Conservation (phyloP, 2,888 invertebrate genomes). For the Alviniconcha strummeri region DNA sequence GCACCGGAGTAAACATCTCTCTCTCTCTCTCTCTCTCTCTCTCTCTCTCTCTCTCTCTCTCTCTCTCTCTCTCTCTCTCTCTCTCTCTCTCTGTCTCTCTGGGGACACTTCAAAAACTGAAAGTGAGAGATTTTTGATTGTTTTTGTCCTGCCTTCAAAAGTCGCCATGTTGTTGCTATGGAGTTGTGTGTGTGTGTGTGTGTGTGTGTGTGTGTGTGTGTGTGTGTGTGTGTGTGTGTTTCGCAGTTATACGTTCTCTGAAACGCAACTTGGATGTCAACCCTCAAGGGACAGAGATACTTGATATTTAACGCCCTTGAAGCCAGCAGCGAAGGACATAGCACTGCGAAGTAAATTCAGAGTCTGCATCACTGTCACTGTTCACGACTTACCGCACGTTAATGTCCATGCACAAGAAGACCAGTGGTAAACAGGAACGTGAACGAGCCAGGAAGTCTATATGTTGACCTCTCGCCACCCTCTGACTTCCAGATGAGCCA, state of each 20-base stretch:
- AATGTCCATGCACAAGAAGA: too few relatives aligned
- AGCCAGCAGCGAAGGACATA: not conserved
- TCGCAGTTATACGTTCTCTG: too few relatives aligned
- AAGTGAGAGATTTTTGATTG: not conserved
- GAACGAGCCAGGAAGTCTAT: too few relatives aligned
- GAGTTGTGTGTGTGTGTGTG: not conserved
- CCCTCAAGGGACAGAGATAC: not conserved
- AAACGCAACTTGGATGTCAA: too few relatives aligned
- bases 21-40: not conserved
- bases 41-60: too few relatives aligned
- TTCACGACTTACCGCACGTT: too few relatives aligned
- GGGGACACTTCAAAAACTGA: not conserved
- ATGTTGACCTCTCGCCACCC: too few relatives aligned
- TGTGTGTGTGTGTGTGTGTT: constrained; percentile 6
- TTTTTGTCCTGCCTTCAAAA: not conserved
- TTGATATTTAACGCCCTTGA: not conserved
- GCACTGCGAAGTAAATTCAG: too few relatives aligned
- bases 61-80: not conserved
- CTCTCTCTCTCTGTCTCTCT: not conserved
- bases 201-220: constrained; percentile 12
- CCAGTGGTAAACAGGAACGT: too few relatives aligned
- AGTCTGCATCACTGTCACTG: too few relatives aligned
- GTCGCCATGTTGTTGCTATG: not conserved
- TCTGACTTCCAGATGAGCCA: too few relatives aligned
- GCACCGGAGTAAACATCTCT: not conserved